A percentile compares a stretch with the other conserved stretches of the same genome.
phyloP scores from a whole-genome alignment of 2,113 vertebrate species.

The Callaeas wilsoni region DNA sequence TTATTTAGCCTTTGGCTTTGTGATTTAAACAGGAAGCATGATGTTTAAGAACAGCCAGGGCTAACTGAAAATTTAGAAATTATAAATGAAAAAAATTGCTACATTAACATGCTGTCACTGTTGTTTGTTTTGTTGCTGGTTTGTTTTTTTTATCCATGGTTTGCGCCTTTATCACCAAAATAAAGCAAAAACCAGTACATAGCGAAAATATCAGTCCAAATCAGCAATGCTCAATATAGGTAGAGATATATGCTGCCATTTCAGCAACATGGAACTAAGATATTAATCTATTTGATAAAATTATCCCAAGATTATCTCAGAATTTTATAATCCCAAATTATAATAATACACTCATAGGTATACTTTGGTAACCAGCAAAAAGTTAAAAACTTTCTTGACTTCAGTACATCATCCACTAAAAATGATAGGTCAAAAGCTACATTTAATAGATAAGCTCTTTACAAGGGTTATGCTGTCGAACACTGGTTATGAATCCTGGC shows the following conservation, averaged over 20 bases:
- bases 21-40: neutral
- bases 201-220: neutral
- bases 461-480: neutral
- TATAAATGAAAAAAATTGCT: neutral
- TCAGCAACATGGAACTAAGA: neutral
- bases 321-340: neutral
- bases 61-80: neutral
- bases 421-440: neutral
- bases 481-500: neutral
- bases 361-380: neutral
- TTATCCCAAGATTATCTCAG: neutral
- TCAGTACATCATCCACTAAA: neutral
- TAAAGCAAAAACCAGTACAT: neutral
- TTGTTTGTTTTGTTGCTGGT: neutral
- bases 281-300: neutral
- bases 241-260: neutral
- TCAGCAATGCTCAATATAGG: neutral
- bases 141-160: neutral
- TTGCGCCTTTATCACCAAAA: neutral
- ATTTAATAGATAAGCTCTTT: neutral
- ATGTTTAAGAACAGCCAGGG: neutral
- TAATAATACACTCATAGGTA: neutral
- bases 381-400: neutral
- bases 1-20: neutral
- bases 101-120: neutral